phyloP scores from a whole-genome alignment of 1,140 invertebrate species.

The Bombus soroeensis region DNA sequence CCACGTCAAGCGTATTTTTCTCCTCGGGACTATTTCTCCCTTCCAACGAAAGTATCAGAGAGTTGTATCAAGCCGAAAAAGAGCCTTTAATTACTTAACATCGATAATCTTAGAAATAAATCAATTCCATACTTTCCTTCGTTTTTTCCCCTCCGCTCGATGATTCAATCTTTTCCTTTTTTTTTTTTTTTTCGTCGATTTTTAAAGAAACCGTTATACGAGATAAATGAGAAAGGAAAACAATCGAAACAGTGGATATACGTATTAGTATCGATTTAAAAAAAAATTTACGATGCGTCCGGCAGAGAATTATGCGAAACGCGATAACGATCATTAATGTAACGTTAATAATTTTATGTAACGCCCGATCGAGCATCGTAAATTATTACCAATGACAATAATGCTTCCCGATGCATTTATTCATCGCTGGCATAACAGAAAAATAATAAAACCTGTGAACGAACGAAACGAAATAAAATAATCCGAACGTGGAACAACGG shows the following conservation, averaged over 20 bases:
- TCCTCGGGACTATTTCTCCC: slow-evolving; percentile 24
- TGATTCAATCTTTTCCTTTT: neutral
- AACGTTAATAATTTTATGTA: slow-evolving; percentile 9
- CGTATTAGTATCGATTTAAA: neutral
- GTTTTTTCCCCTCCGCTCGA: too few species aligned
- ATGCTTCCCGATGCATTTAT: slow-evolving; percentile 4
- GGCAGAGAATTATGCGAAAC: neutral
- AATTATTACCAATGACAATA: slow-evolving; percentile 5
- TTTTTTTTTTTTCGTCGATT: neutral
- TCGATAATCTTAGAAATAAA: neutral
- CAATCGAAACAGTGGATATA: neutral
- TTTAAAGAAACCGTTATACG: neutral
- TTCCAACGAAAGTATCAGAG: slow-evolving; percentile 4
- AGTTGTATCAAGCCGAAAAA: neutral
- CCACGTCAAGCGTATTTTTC: slow-evolving; percentile 29
- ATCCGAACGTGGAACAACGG: neutral
- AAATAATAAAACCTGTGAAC: neutral
- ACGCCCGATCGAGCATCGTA: neutral
- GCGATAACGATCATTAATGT: slow-evolving; percentile 18
- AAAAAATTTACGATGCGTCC: neutral
- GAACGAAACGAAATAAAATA: neutral
- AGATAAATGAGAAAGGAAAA: neutral
- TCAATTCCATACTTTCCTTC: too few species aligned
- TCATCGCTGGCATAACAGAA: neutral
- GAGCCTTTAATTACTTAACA: slow-evolving; percentile 14